These are phyloP conservation scores for Aurelia sp. DNA, from an alignment of 30 jellyfish, hydroid and myxozoan genomes.

Conservation along the genomic window DNA sequence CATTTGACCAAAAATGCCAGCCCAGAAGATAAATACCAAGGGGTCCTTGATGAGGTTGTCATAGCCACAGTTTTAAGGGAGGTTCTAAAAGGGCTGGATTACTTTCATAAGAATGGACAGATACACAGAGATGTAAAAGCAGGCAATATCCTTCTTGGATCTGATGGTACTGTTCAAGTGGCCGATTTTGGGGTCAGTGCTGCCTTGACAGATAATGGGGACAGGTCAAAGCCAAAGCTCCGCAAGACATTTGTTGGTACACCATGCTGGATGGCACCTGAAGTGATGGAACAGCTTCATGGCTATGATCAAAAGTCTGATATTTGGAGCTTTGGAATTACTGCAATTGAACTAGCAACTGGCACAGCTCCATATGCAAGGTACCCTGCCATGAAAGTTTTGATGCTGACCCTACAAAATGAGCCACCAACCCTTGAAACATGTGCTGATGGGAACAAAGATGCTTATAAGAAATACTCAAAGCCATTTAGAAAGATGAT, in stretches of 20 bases:
- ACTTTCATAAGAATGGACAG: conserved; percentile 98
- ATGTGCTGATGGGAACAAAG: conserved; percentile 89
- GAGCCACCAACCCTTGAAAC: conserved; percentile 99
- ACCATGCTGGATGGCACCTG: conserved; percentile 99
- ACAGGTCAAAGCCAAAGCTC: conserved; percentile 91
- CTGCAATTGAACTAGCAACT: conserved; percentile 98
- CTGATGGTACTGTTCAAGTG: conserved; percentile 97
- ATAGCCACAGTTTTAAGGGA: conserved; percentile 96
- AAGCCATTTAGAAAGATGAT: conserved; percentile 92
- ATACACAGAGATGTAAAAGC: conserved; percentile 99
- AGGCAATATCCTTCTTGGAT: conserved; percentile 94
- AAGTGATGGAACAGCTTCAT: conserved; percentile 97
- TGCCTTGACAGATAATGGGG: conserved; percentile 87
- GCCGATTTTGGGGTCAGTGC: conserved; percentile 99
- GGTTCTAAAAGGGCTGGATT: conserved; percentile 95
- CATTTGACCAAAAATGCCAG: conserved; percentile 81
- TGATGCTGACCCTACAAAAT: conserved; percentile 95
- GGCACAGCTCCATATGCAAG: conserved; percentile 99
- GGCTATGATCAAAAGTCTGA: conserved; percentile 97
- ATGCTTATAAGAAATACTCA: conserved; percentile 93
- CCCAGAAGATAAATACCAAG: conserved; percentile 83
- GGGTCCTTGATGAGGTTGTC: conserved; percentile 94
- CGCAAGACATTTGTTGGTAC: conserved; percentile 98
- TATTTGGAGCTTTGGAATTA: conserved; percentile 98
- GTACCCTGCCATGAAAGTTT: conserved; percentile 98